phyloP scores from a whole-genome alignment of 2,797 vertebrate species.

The Eulemur albifrons region DNA sequence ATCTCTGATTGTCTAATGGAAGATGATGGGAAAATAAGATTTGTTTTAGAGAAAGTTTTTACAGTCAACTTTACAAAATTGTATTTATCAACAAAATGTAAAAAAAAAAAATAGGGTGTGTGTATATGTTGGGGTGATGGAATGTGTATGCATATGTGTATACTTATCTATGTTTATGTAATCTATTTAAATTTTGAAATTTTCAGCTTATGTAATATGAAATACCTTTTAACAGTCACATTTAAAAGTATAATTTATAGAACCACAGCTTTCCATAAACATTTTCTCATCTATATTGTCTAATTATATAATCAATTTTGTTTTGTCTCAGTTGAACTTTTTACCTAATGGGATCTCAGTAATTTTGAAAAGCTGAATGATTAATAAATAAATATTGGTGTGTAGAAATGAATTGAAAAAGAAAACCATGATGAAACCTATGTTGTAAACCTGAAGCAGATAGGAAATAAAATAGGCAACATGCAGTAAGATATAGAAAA shows the following conservation, averaged over 20 bases:
- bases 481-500: neutral
- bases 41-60: constrained; percentile 14
- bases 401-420: neutral
- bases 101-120: neutral
- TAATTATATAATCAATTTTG: neutral
- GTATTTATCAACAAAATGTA: neutral
- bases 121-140: neutral
- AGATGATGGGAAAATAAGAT: neutral
- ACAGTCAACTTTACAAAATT: neutral
- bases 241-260: neutral
- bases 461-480: neutral
- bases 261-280: neutral
- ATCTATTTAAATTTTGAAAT: neutral
- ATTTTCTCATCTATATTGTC: neutral
- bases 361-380: neutral
- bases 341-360: neutral
- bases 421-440: neutral
- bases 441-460: neutral
- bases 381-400: neutral
- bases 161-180: neutral
- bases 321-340: neutral
- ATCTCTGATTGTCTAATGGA: neutral
- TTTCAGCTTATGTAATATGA: neutral
- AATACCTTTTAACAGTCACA: neutral
- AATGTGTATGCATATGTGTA: neutral